Evolutionary conservation across 2,113 vertebrate species (phyloP).

Genomic region (Aptenodytes patagonicus): DNA sequence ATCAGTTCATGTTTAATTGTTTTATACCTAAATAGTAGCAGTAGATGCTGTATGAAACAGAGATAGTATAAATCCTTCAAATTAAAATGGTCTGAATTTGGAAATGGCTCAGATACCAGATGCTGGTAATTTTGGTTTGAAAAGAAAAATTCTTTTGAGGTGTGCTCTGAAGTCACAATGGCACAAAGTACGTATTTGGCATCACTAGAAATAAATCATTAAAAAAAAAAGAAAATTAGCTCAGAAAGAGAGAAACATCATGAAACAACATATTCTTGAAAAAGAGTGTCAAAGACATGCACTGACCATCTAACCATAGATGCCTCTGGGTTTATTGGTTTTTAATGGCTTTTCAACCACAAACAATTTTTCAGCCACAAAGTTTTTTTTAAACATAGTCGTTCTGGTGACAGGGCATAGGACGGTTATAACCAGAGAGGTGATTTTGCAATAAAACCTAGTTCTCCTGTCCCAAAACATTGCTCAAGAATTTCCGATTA

Average conservation of each 20-base stretch:
- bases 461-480: not conserved
- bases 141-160: not conserved
- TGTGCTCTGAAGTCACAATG: not conserved
- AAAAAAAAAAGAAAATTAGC: not conserved
- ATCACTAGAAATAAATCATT: not conserved
- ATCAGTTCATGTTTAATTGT: not conserved
- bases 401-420: not conserved
- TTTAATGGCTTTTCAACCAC: not conserved
- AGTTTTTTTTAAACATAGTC: not conserved
- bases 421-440: not conserved
- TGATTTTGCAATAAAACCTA: not conserved
- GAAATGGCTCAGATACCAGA: not conserved
- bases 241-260: not conserved
- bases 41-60: not conserved
- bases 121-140: not conserved
- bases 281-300: not conserved
- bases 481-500: not conserved
- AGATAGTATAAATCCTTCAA: not conserved
- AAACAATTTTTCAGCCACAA: not conserved
- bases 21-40: not conserved
- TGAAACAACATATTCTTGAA: not conserved
- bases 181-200: not conserved
- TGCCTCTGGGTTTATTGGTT: not conserved
- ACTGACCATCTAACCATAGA: not conserved
- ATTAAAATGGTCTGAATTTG: not conserved